These are phyloP conservation scores for Ancistrus triradiatus DNA, from an alignment of 2,113 vertebrate species.

Conservation along the genomic window DNA sequence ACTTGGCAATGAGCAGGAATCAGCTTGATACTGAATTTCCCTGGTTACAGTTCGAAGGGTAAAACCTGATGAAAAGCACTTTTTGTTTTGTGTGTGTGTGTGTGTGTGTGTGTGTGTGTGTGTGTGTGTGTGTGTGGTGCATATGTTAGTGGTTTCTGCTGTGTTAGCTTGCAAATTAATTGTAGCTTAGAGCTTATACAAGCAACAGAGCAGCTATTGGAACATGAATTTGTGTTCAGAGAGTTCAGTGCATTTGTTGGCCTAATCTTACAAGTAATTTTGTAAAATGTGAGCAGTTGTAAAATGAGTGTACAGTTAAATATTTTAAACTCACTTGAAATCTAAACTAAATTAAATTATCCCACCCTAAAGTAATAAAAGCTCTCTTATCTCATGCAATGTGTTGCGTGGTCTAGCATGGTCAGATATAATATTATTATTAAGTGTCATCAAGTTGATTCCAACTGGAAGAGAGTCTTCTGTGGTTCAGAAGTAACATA, in stretches of 20 bases:
- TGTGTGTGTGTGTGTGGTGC: slow-evolving; percentile 18
- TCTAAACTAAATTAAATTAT: background rate
- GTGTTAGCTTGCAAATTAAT: slow-evolving; percentile 30
- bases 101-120: slow-evolving; percentile 12
- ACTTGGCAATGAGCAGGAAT: slow-evolving; percentile 49
- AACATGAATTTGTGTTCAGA: background rate
- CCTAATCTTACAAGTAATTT: too few relatives aligned
- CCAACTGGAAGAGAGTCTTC: too few relatives aligned
- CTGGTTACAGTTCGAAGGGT: slow-evolving; percentile 40
- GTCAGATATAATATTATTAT: too few relatives aligned
- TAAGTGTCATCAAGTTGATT: too few relatives aligned
- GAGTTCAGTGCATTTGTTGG: too few relatives aligned
- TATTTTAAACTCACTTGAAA: too few relatives aligned
- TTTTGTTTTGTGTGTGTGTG: slow-evolving; percentile 9
- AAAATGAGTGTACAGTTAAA: too few relatives aligned
- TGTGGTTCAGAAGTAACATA: too few relatives aligned
- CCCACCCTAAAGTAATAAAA: slow-evolving; percentile 1
- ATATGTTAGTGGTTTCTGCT: slow-evolving; percentile 28
- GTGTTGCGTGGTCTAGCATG: background rate
- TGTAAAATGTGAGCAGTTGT: too few relatives aligned
- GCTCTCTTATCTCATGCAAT: background rate
- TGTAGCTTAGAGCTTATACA: slow-evolving; percentile 14
- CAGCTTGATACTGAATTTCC: slow-evolving; percentile 44
- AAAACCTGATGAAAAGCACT: slow-evolving; percentile 34
- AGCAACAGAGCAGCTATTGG: slow-evolving; percentile 15